phyloP scores from a whole-genome alignment of 2,113 vertebrate genomes.

The Callionymus lyra region DNA sequence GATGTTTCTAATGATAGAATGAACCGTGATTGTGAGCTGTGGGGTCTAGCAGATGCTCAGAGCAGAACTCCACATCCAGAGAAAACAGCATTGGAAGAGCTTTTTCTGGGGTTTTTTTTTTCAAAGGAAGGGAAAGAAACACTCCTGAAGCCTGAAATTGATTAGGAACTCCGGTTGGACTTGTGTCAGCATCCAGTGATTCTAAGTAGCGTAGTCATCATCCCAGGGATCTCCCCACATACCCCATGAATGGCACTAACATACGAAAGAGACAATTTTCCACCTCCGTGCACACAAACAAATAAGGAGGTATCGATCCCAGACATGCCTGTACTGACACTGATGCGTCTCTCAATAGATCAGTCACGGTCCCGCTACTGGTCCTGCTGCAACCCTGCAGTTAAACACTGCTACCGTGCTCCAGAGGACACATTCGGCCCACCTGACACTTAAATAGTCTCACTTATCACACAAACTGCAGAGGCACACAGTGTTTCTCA shows the following conservation, averaged over 20 bases:
- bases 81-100: too few relatives aligned
- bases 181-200: too few relatives aligned
- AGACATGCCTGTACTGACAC: conserved; percentile 40
- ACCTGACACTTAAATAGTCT: conserved; percentile 39
- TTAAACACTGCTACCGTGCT: conserved; percentile 46
- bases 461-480: conserved; percentile 2
- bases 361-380: conserved; percentile 48
- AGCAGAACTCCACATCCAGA: too few relatives aligned
- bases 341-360: conserved; percentile 58
- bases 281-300: conserved; percentile 60
- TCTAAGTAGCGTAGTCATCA: too few relatives aligned
- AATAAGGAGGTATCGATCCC: conserved; percentile 61
- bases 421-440: conserved; percentile 48
- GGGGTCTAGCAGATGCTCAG: too few relatives aligned
- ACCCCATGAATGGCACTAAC: conserved; percentile 37
- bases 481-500: conserved; percentile 13
- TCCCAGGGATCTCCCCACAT: too few relatives aligned
- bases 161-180: too few relatives aligned
- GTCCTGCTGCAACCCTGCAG: conserved; percentile 41
- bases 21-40: too few relatives aligned
- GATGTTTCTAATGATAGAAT: too few relatives aligned
- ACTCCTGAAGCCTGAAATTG: too few relatives aligned
- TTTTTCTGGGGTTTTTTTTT: too few relatives aligned
- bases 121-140: too few relatives aligned
- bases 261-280: conserved; percentile 47